phyloP scores from a whole-genome alignment of 1,140 invertebrate genomes.

The Drosophila auraria region DNA sequence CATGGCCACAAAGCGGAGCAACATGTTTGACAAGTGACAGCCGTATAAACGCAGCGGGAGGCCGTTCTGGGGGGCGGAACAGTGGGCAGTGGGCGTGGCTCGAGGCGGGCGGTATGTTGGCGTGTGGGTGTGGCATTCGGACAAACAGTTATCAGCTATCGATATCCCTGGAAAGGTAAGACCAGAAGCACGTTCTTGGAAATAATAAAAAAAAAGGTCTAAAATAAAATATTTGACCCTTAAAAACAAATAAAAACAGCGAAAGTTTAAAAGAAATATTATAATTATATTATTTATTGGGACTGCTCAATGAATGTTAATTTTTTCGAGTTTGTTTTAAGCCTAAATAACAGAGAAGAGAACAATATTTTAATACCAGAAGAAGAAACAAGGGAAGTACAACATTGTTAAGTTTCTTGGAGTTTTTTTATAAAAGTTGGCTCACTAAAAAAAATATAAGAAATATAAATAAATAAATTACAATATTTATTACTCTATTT shows the following conservation, averaged over 20 bases:
- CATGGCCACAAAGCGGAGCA: constrained; percentile 56
- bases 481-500: too few species aligned
- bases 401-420: neutral
- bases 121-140: constrained; percentile 1
- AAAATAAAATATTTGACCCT: too few species aligned
- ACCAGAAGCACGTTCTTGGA: too few species aligned
- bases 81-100: constrained; percentile 23
- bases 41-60: constrained; percentile 21
- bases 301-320: neutral
- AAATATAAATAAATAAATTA: neutral
- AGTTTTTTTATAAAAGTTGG: neutral
- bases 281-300: neutral
- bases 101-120: neutral
- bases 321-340: neutral
- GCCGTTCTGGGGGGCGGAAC: constrained; percentile 1
- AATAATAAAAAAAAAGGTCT: neutral
- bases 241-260: rapidly evolving
- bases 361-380: neutral
- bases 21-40: constrained; percentile 74
- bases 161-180: constrained; percentile 6
- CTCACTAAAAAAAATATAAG: neutral
- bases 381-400: neutral
- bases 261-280: neutral
- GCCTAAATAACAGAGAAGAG: neutral
- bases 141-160: constrained; percentile 17